Base-by-base conservation (phyloP, 1,140 invertebrate species). In the Papilio polytes region DNA sequence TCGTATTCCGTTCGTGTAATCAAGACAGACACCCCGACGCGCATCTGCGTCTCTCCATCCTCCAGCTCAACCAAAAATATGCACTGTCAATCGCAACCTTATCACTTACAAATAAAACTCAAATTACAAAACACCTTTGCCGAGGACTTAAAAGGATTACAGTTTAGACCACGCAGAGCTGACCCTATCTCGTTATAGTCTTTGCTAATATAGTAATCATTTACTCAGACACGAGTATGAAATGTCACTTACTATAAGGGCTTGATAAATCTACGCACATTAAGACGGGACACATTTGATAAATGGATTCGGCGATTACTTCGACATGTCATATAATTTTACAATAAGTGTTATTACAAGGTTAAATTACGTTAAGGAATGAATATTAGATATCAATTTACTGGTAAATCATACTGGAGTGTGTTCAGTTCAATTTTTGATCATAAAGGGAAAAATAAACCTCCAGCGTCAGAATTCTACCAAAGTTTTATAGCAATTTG, bases 1-100 rank as follows among this genome's bases (percentile, higher is more conserved):
- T 91, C 86, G 88, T 89, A 91, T 91, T 89, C 88, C 83, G 83
- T 87, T 87, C 86, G 81, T 84, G 86, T 90, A 92, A 93, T 92
- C 89, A 91, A 90, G 86, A 86, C 83, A 89, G 89, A 90, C 89
- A 89, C 84, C 89, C 86, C 82, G 86, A 85, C 89, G 86, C 91
- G 89, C 92, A 93, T 93, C 91, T 93, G 92, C 81, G 89, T 83
- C 84, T 84, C 76, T 59, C 59, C 53, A 74, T 72, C 77, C 77
- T 81, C 84, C 84, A 85, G 80, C 31, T 72, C 82, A 74, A 51
- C 53, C 53, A 63, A 74, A 74, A 72, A 41, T 22, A 3, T 51
- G 46, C 53, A 78, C 51, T 66, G 56, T 41, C 48, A 78, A 82
- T 85, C 85, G 84, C 63, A 82, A 85, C 85, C 76, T 70, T 89